These are phyloP conservation scores for Halictus quadricinctus DNA, from an alignment of 2,888 invertebrate species.

Conservation along the genomic window DNA sequence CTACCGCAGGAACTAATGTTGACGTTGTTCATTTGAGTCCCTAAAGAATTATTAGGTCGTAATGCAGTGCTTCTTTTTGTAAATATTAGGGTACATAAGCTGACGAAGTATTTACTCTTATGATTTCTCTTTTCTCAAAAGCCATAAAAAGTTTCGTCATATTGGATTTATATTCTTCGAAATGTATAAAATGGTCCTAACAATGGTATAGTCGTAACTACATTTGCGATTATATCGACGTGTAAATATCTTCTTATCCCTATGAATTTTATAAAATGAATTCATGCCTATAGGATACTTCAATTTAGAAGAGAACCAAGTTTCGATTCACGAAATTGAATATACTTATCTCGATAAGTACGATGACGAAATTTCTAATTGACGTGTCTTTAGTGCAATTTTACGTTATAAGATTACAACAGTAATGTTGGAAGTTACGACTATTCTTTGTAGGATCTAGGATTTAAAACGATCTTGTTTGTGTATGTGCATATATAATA, in stretches of 20 bases:
- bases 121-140: constrained; percentile 38
- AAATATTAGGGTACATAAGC: constrained; percentile 60
- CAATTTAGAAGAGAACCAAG: neutral
- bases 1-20: constrained; percentile 57
- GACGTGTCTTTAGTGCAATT: constrained; percentile 22
- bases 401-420: neutral
- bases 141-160: constrained; percentile 31
- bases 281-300: constrained; percentile 15
- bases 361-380: neutral
- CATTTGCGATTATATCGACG: constrained; percentile 2
- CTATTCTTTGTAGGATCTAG: constrained; percentile 39
- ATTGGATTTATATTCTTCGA: constrained; percentile 30
- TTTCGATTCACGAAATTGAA: neutral
- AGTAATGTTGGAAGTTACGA: constrained; percentile 43
- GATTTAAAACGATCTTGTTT: constrained; percentile 28
- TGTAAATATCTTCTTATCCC: constrained; percentile 26
- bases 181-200: constrained; percentile 43
- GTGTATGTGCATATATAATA: constrained; percentile 21
- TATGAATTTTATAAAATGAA: neutral
- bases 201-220: constrained; percentile 53
- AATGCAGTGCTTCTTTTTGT: constrained; percentile 57
- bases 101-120: constrained; percentile 48
- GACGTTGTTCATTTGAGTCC: constrained; percentile 74
- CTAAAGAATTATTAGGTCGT: constrained; percentile 58
- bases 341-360: neutral